Base-by-base conservation (phyloP, 30 jellyfish, hydroid and myxozoan genomes). In the Sanderia malayensis region DNA sequence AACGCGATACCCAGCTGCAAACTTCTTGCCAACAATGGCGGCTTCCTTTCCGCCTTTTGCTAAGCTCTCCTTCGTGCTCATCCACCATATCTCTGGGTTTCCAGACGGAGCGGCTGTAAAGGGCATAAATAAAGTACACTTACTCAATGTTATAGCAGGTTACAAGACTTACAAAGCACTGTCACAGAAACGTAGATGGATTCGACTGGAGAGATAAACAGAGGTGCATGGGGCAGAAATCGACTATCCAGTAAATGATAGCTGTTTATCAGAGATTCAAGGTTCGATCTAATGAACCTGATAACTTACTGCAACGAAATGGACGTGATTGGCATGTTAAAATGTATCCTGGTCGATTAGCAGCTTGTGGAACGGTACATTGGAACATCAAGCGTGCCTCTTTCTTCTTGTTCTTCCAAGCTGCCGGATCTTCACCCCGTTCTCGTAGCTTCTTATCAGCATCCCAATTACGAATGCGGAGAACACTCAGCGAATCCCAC, bases 41-140 rank as follows among this genome's bases (percentile, higher is more conserved):
- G 83, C 81, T 68, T 92, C 98, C 61, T 80, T 65, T 33, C 98
- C 98, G 10, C 98, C 98, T 29, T 55, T 59, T 2, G 96, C 87
- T 2, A 83, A 55, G 37, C 89, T 49, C 30, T 92, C 95, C 19
- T 45, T 68, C 23, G 44, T 80, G 63, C 98, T 92, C 10, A 81
- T 57, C 98, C 98, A 92, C 95, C 95, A 84, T 17, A 92, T 92
- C 37, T 92, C 98, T 6, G 98, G 98, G 52, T 79, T 92, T 4
- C 98, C 96, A 22, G 93, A 83, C n/a, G 98, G 98, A 18, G 98
- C 98, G 77, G 98, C 98, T 92, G 45, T 26, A 58, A 20, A 63
- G n/a, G n/a, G n/a, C n/a, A n/a, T n/a, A n/a, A n/a, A n/a, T n/a
- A n/a, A n/a, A n/a, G n/a, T n/a, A n/a, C n/a, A n/a, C n/a, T n/a